phyloP scores from a whole-genome alignment of 2,888 invertebrate species.

The Drosophila pseudotakahashii region DNA sequence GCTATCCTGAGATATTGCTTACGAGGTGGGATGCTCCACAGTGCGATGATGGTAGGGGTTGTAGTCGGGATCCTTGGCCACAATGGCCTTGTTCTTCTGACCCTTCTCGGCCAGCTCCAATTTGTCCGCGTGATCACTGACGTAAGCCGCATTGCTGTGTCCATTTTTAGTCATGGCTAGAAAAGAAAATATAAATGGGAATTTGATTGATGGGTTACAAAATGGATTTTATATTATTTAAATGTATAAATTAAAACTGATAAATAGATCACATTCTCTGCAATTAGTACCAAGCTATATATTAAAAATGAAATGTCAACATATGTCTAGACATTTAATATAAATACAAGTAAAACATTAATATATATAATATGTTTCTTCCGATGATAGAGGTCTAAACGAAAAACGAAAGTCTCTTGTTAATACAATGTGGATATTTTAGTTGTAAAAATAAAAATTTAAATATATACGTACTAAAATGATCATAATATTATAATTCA shows the following conservation, averaged over 20 bases:
- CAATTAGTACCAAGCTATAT: neutral
- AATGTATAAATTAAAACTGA: neutral
- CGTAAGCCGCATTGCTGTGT: slow-evolving; percentile 82
- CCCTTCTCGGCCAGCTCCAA: slow-evolving; percentile 83
- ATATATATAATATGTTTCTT: neutral
- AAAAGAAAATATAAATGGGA: neutral
- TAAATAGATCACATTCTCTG: neutral
- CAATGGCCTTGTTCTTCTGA: slow-evolving; percentile 61
- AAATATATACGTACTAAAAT: no score
- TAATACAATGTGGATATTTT: no score
- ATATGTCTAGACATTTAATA: neutral
- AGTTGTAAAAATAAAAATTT: no score
- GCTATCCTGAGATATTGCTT: slow-evolving; percentile 76
- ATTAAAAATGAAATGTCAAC: neutral
- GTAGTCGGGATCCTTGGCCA: slow-evolving; percentile 84
- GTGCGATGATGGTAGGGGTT: slow-evolving; percentile 89
- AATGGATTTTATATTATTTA: neutral
- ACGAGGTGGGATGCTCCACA: slow-evolving; percentile 90
- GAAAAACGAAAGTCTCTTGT: no score
- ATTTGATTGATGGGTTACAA: neutral
- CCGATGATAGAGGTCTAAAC: no score
- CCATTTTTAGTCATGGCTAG: slow-evolving; percentile 83
- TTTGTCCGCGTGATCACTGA: slow-evolving; percentile 80
- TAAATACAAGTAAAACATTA: neutral
- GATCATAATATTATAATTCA: no score